phyloP scores from a whole-genome alignment of 1,140 invertebrate genomes.

The Sycophaga agraensis region DNA sequence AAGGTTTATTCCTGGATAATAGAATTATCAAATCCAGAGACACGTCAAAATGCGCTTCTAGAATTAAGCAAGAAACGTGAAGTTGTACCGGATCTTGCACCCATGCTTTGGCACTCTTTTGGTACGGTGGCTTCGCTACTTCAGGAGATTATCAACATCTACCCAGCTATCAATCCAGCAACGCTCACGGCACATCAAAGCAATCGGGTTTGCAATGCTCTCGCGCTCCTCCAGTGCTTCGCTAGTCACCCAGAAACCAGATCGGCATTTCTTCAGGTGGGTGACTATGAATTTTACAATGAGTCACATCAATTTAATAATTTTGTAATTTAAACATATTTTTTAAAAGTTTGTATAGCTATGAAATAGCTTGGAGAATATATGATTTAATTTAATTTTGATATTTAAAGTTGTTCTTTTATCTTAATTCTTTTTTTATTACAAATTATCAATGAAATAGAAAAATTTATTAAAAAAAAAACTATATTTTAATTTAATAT shows the following conservation, averaged over 20 bases:
- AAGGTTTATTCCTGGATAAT: constrained; percentile 93
- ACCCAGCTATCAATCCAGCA: constrained; percentile 96
- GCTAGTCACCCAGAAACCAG: constrained; percentile 98
- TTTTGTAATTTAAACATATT: too few relatives aligned
- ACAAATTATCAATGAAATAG: not conserved
- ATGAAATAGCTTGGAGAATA: too few relatives aligned
- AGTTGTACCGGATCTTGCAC: constrained; percentile 92
- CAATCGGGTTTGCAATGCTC: constrained; percentile 96
- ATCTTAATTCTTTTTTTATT: not conserved
- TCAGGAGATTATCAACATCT: constrained; percentile 95
- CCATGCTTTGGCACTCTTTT: constrained; percentile 98
- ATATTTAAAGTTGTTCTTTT: not conserved
- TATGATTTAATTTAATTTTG: not conserved
- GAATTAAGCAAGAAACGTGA: constrained; percentile 98
- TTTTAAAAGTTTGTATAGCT: too few relatives aligned
- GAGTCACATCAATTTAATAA: too few relatives aligned
- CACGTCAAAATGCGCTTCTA: constrained; percentile 91
- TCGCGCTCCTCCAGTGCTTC: constrained; percentile 97
- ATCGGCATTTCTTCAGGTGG: constrained; percentile 82
- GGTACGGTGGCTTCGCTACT: constrained; percentile 94
- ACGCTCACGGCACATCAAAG: constrained; percentile 91
- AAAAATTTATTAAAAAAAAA: not conserved
- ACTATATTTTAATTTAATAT: not conserved
- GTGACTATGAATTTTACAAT: too few relatives aligned
- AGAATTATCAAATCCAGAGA: constrained; percentile 92